Base-by-base conservation (phyloP, 2,113 vertebrate genomes). In the Bucco capensis region DNA sequence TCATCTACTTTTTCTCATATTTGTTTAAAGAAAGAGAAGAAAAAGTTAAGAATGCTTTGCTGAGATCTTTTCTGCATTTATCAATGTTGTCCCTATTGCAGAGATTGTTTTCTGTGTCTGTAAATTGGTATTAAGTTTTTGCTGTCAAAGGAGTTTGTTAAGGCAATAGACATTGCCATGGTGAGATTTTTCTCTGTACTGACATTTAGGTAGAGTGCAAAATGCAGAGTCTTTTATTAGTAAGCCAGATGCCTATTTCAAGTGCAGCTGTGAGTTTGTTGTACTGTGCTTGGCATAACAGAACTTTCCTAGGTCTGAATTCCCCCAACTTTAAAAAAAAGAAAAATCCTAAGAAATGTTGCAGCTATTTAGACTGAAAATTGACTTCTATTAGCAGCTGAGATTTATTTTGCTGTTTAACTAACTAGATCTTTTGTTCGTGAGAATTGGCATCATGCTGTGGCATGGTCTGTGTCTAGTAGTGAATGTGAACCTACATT, bases 351-450 rank as follows among this genome's bases (percentile, higher is more conserved):
- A 71, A 81, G 56, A 91, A 80, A 56, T 53, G n/a, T 44, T 72
- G 14, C 61, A 57, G 61, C 61, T 90, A 38, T 77, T 92, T 61
- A 83, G 83, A 47, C 65, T 86, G 76, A 81, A 92, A 91, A 57
- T 57, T 81, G 33, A 75, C 66, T 81, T 91, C 44, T 83, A 67
- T 93, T 88, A 92, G 86, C 70, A 86, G 38, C 86, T 86, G 83
- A 82, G 83, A 82, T 92, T 93, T 94, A 82, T 84, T 95, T 84
- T 95, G 81, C 81, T 89, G 54, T 84, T 92, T 93, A 84, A 92
- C 86, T 90, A 71, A 61, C 62, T 73, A 74, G 37, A 62, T 90
- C 80, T 90, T 90, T 88, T 94, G 93, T 94, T 84, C 5, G 1
- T 84, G 93, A 82, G 86, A 90, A 93, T 70, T 94, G 76, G 70